phyloP scores from a whole-genome alignment of 2,113 vertebrate species.

The Xyrauchen texanus region DNA sequence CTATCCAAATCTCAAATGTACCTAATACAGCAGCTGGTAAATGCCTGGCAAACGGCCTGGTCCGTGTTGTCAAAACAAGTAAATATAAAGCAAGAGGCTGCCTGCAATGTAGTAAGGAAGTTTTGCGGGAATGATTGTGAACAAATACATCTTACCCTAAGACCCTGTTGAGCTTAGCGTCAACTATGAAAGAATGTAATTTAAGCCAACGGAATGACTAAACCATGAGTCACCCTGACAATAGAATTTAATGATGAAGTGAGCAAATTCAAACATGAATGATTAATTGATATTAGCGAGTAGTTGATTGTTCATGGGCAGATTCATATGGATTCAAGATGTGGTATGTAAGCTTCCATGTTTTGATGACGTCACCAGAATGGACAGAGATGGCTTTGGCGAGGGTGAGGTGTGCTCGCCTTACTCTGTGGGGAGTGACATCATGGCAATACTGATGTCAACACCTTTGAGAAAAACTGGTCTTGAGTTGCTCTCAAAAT shows the following conservation, averaged over 20 bases:
- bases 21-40: conserved; percentile 21
- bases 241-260: too few relatives aligned
- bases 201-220: conserved; percentile 74
- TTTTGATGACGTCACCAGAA: not conserved
- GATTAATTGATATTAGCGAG: conserved; percentile 43
- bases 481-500: conserved; percentile 48
- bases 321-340: conserved; percentile 41
- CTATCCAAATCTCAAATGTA: not conserved
- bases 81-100: conserved; percentile 45
- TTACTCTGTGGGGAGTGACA: conserved; percentile 43
- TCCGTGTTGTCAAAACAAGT: conserved; percentile 39
- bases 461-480: conserved; percentile 40
- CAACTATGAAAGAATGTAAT: conserved; percentile 80
- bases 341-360: conserved; percentile 13
- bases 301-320: conserved; percentile 55
- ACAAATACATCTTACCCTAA: conserved; percentile 27
- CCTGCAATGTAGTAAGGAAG: conserved; percentile 63
- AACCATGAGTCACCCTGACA: conserved; percentile 63
- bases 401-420: not conserved
- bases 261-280: conserved; percentile 54
- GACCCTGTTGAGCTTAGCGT: conserved; percentile 76
- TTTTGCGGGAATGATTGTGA: too few relatives aligned
- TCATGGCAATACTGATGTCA: conserved; percentile 54
- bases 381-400: conserved; percentile 5
- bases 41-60: conserved; percentile 2